Evolutionary conservation across 2,797 vertebrate genomes (phyloP).

Genomic region (Pseudomugil gertrudae): DNA sequence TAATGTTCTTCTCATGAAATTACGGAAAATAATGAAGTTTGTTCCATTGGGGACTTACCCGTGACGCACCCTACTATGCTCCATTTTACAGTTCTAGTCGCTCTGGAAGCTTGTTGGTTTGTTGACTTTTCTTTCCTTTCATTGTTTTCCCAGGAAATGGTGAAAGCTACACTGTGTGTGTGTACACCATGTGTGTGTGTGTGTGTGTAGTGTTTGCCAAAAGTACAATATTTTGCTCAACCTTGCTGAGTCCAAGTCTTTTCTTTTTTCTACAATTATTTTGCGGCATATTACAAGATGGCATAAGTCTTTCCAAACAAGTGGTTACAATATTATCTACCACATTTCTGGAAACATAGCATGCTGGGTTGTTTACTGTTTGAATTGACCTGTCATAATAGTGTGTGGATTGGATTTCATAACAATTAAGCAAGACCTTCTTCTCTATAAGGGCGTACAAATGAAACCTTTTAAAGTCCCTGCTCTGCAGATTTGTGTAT

Average conservation of each 20-base stretch:
- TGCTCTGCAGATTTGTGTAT: slow-evolving; percentile 54
- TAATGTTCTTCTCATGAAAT: slow-evolving; percentile 75
- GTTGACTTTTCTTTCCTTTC: slow-evolving; percentile 80
- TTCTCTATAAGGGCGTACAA: slow-evolving; percentile 57
- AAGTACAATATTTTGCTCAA: slow-evolving; percentile 58
- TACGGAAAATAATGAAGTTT: slow-evolving; percentile 75
- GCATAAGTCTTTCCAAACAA: slow-evolving; percentile 54
- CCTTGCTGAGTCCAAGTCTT: slow-evolving; percentile 35
- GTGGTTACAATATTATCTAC: slow-evolving; percentile 62
- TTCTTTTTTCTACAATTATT: slow-evolving; percentile 59
- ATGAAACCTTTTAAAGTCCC: slow-evolving; percentile 59
- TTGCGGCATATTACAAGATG: slow-evolving; percentile 64
- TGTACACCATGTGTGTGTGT: slow-evolving; percentile 13
- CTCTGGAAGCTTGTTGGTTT: slow-evolving; percentile 76
- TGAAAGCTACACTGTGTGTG: slow-evolving; percentile 71
- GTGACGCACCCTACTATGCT: slow-evolving; percentile 70
- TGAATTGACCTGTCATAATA: slow-evolving; percentile 69
- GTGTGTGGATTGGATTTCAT: slow-evolving; percentile 66
- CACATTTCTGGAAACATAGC: slow-evolving; percentile 67
- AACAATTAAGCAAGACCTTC: slow-evolving; percentile 61
- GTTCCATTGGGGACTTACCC: slow-evolving; percentile 69
- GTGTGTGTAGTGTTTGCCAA: slow-evolving; percentile 20
- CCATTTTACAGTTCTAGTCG: slow-evolving; percentile 71
- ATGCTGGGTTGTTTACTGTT: slow-evolving; percentile 66
- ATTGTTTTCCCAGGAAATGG: slow-evolving; percentile 83